Percentiles rank a stretch among this genome's conserved stretches.
Conservation (phyloP, 1,140 invertebrate genomes). For the Carposina sasakii region DNA sequence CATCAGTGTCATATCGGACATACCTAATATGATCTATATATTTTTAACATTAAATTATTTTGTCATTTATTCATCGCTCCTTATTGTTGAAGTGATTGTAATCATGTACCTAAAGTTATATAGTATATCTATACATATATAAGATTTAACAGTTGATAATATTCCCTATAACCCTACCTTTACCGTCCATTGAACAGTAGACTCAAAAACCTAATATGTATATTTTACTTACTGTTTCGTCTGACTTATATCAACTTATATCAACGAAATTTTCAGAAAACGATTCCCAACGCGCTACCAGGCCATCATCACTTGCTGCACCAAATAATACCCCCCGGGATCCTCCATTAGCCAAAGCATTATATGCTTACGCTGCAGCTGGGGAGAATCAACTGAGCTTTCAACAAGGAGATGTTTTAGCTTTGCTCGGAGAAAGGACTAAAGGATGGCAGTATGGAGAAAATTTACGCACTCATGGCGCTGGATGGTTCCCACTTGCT, state of each 20-base stretch:
- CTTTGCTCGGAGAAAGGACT: slow-evolving; percentile 90
- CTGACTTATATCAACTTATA: slow-evolving; percentile 4
- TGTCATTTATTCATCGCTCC: too few species aligned
- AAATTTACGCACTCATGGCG: slow-evolving; percentile 89
- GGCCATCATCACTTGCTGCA: slow-evolving; percentile 83
- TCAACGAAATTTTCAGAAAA: slow-evolving; percentile 40
- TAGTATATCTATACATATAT: too few species aligned
- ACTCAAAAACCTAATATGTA: too few species aligned
- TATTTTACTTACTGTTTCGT: too few species aligned
- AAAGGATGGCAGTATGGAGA: slow-evolving; percentile 97
- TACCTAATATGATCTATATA: too few species aligned
- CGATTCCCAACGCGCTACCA: slow-evolving; percentile 53
- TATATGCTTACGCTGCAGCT: slow-evolving; percentile 92
- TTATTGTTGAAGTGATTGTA: too few species aligned
- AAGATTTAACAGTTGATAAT: too few species aligned
- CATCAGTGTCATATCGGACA: too few species aligned
- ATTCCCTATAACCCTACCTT: too few species aligned
- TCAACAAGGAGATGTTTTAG: slow-evolving; percentile 91
- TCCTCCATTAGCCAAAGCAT: slow-evolving; percentile 82
- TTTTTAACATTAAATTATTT: too few species aligned
- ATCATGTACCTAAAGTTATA: too few species aligned
- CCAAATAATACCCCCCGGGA: slow-evolving; percentile 74
- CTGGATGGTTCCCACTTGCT: slow-evolving; percentile 95
- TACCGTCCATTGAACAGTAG: too few species aligned
- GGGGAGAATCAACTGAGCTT: slow-evolving; percentile 95